Evolutionary conservation across 2,797 vertebrate genomes (phyloP), one percentile per base, ranked within the genome.

Genomic region (Xenops minutus): DNA sequence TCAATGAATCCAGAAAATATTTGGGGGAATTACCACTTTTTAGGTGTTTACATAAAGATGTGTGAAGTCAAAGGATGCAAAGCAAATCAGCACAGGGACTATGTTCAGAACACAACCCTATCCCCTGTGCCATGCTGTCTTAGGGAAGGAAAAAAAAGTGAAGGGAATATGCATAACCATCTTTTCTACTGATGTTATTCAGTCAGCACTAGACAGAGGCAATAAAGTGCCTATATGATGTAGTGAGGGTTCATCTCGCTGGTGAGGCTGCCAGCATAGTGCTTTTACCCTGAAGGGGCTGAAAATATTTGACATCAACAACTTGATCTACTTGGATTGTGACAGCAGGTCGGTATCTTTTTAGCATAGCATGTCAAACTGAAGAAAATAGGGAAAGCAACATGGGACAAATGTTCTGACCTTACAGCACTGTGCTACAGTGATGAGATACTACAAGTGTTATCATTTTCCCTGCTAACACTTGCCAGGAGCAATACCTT

Each of bases 361-460:
- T 88, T 29, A 92, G 87, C 69, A 63, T 59, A 79, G 43, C 3
- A 3, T 89, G 89, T 94, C 96, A 96, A 88, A 88, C 82, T 79
- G 71, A 73, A 92, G 82, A 61, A 94, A 96, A 94, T 61, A 66
- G 52, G 74, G 52, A 95, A 89, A 93, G 88, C 68, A 92, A 86
- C 82, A 67, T 11, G 55, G 91, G 85, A 92, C 94, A 96, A 95
- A 88, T 48, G 67, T 85, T 95, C 76, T 95, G 88, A 96, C 94
- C 95, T 89, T 62, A 58, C 48, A 87, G 71, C 5, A 3, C 69
- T 34, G 34, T 63, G 77, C 83, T 89, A 61, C n/a, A 61, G 55
- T 67, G 89, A 93, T 69, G 63, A 92, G 82, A 91, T 67, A 39
- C 66, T 72, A 29, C 48, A 30, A 85, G 66, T 34, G 41, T 63